Evolutionary conservation across 2,797 vertebrate genomes (phyloP), one percentile per base, ranked within the genome.

Genomic region (Acipenser oxyrinchus): DNA sequence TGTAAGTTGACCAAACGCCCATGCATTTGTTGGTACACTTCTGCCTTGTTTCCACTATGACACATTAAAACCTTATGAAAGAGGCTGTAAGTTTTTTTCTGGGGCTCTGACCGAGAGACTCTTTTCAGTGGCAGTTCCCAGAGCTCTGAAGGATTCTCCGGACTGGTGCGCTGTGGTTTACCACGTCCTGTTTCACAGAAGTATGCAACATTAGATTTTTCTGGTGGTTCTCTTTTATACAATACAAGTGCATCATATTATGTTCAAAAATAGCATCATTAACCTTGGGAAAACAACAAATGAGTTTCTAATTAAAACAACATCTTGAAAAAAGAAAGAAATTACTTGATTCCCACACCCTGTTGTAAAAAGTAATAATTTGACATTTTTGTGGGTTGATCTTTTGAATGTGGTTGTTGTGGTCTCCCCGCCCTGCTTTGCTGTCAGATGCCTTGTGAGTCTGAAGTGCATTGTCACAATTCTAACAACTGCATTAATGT

Each of bases 161-260:
- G 52, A n/a, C n/a, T 68, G 62, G 50, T 60, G 68, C 48, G n/a
- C 10, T 63, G 65, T 18, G 63, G 66, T 68, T 66, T 49, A 68
- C 70, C 70, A 70, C 73, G 67, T 74, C 73, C 73, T 66, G 60
- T 61, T 68, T 66, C 23, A 49, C 57, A 60, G 55, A 62, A 66
- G 69, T 63, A 72, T 61, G 49, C 65, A 63, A 49, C 52, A 64
- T 58, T 12, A 49, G 64, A 65, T 55, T 50, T 64, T 68, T 55
- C 48, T 48, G 5, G 13, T 23, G 8, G 4, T 8, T 62, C 8
- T 37, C 3, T 7, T 55, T 9, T 55, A 18, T 18, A 18, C 15
- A 18, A 55, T 10, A 55, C 52, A 55, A 55, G 58, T 15, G 60
- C 48, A 53, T 55, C n/a, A 18, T 60, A 63, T 68, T 66, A 50